These are phyloP conservation scores for Napeogenes inachia DNA, from an alignment of 2,888 invertebrate species.

Conservation along the genomic window DNA sequence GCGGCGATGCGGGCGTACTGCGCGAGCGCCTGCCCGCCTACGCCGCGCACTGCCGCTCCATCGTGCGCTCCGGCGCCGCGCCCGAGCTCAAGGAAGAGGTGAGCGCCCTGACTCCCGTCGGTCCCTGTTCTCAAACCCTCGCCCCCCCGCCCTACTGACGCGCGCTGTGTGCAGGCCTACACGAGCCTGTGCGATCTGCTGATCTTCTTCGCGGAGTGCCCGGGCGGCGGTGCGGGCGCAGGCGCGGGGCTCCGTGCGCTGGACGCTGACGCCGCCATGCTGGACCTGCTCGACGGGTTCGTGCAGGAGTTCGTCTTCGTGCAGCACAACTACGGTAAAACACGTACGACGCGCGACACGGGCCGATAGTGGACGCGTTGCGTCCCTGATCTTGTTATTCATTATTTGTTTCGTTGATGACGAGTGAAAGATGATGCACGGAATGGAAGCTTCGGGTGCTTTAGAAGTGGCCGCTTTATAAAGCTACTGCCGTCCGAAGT, in stretches of 20 bases:
- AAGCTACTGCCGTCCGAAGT: background rate
- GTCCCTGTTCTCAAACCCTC: background rate
- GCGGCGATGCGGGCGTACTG: conserved; percentile 57
- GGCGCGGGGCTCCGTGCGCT: conserved; percentile 82
- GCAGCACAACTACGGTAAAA: conserved; percentile 90
- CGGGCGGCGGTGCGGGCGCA: conserved; percentile 56
- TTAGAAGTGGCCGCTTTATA: background rate
- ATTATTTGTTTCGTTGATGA: too few relatives aligned
- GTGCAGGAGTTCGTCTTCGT: conserved; percentile 96
- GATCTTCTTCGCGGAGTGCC: conserved; percentile 93
- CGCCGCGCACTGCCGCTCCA: conserved; percentile 79
- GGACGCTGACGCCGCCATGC: conserved; percentile 87
- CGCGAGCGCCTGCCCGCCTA: conserved; percentile 85
- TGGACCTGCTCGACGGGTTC: conserved; percentile 90
- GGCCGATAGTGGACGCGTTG: background rate
- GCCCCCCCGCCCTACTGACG: conserved; percentile 79
- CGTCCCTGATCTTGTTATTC: background rate
- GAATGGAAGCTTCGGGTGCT: background rate
- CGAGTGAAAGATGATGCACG: background rate
- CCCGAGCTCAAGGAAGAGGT: conserved; percentile 86
- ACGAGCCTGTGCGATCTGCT: conserved; percentile 96
- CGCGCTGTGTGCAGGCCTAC: conserved; percentile 85
- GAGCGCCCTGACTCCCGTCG: conserved; percentile 18
- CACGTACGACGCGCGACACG: conserved; percentile 3
- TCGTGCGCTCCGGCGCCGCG: conserved; percentile 32